Evolutionary conservation across 2,113 vertebrate genomes (phyloP).

Genomic region (Pantherophis guttatus): DNA sequence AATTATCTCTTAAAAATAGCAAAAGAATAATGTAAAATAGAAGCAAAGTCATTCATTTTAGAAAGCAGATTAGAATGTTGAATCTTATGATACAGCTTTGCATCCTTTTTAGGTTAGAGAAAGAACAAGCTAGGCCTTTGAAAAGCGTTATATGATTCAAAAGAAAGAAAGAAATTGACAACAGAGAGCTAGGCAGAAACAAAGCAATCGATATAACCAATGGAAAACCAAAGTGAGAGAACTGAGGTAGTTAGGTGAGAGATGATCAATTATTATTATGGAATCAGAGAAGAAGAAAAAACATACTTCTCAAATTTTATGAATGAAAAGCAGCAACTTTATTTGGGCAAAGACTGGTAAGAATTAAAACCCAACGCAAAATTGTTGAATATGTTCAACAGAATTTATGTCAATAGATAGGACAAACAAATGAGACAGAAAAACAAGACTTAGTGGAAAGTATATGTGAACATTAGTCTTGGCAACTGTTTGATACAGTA

Average conservation of each 20-base stretch:
- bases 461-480: neutral
- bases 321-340: neutral
- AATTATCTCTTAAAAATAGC: neutral
- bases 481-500: neutral
- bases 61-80: neutral
- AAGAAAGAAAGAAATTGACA: neutral
- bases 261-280: neutral
- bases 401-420: neutral
- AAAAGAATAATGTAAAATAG: neutral
- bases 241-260: neutral
- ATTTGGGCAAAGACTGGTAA: neutral
- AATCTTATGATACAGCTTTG: neutral
- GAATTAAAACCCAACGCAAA: neutral
- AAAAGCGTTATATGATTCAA: neutral
- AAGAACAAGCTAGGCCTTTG: neutral
- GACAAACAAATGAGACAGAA: neutral
- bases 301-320: neutral
- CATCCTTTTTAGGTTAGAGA: neutral
- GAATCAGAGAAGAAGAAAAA: neutral
- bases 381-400: neutral
- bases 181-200: neutral
- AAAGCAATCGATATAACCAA: neutral
- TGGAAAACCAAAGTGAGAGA: neutral
- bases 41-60: neutral
- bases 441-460: neutral